phyloP scores from a whole-genome alignment of 2,797 vertebrate species.

The Brachyrhaphis roseni region DNA sequence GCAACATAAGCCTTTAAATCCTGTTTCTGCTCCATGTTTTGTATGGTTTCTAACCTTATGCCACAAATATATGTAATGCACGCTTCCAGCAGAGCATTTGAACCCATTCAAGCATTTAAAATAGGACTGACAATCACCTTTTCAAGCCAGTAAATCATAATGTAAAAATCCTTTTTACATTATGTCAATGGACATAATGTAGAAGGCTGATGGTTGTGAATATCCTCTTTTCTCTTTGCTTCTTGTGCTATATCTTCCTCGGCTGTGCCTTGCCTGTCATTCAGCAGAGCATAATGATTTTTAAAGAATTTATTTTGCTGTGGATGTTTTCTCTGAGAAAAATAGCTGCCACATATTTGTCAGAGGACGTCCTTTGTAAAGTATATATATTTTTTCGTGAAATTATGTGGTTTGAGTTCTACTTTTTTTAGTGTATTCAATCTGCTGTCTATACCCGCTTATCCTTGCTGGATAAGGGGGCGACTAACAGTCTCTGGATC shows the following conservation, averaged over 20 bases:
- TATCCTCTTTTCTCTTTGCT: constrained; percentile 6
- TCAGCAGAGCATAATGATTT: neutral
- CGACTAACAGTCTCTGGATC: neutral
- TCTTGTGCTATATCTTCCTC: constrained; percentile 2
- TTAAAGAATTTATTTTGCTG: neutral
- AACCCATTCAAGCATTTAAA: constrained; percentile 1
- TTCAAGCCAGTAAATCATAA: constrained; percentile 16
- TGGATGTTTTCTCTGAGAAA: neutral
- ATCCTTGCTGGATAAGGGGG: neutral
- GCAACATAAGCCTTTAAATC: constrained; percentile 16
- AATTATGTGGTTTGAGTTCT: neutral
- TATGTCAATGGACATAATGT: neutral
- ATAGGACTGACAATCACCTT: constrained; percentile 9
- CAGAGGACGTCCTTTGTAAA: neutral
- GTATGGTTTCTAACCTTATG: constrained; percentile 9
- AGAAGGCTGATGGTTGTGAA: neutral
- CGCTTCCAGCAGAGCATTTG: constrained; percentile 11
- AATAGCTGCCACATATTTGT: neutral
- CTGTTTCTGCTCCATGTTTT: constrained; percentile 21
- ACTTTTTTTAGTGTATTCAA: neutral
- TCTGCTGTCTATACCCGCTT: neutral
- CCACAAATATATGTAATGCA: constrained; percentile 7
- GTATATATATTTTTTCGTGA: neutral
- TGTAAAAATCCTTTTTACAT: constrained; percentile 10
- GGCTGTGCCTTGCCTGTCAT: neutral